These are phyloP conservation scores for Todiramphus saurophagus DNA, from an alignment of 2,113 vertebrate species.

Conservation along the genomic window DNA sequence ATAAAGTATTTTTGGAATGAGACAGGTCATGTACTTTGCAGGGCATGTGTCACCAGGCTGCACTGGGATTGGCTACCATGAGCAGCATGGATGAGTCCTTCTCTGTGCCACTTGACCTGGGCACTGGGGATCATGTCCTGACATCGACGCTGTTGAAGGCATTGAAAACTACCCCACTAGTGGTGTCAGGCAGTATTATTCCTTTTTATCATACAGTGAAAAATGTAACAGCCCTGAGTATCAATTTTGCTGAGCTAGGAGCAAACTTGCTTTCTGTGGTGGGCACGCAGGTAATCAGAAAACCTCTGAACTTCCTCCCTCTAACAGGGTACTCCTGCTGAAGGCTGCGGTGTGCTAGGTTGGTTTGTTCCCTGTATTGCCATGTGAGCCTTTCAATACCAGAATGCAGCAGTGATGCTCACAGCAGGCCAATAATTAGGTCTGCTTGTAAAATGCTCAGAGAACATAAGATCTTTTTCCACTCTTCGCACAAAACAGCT, in stretches of 20 bases:
- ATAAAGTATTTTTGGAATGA: not conserved
- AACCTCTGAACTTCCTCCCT: not conserved
- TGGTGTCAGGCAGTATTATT: not conserved
- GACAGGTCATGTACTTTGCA: fast-evolving
- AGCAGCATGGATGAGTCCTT: not conserved
- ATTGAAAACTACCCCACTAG: not conserved
- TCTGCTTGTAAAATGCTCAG: not conserved
- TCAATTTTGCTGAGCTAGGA: not conserved
- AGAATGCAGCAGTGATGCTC: not conserved
- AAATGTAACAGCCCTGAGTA: not conserved
- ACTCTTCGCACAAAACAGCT: not conserved
- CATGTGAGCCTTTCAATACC: not conserved
- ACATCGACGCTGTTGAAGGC: not conserved
- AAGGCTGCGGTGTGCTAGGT: not conserved
- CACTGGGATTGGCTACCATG: not conserved
- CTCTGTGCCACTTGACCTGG: not conserved
- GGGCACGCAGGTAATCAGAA: not conserved
- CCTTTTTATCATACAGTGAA: not conserved
- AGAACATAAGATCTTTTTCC: not conserved
- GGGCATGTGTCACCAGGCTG: not conserved
- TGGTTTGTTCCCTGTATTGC: not conserved
- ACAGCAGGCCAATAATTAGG: not conserved
- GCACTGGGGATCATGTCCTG: not conserved
- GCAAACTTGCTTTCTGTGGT: not conserved
- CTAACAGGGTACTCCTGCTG: not conserved